Conservation (phyloP, 2,113 vertebrate genomes). For the Rhinichthys klamathensis region DNA sequence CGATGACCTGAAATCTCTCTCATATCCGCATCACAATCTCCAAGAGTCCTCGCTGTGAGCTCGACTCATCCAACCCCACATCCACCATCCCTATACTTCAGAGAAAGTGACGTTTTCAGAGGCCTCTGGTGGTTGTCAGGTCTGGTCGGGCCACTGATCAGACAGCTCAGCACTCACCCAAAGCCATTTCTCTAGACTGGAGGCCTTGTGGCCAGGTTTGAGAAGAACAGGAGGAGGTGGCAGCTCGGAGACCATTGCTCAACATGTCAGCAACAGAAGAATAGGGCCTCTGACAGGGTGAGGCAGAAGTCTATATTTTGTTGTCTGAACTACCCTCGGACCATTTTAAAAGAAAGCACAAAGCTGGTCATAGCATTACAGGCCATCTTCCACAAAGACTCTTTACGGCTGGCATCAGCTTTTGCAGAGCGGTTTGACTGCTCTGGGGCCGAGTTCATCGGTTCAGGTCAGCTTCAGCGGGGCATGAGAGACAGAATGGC, state of each 20-base stretch:
- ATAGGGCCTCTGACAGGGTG: slow-evolving; percentile 22
- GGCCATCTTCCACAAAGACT: slow-evolving; percentile 10
- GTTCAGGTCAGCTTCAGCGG: slow-evolving; percentile 16
- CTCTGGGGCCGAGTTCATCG: slow-evolving; percentile 28
- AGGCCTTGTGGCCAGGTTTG: slow-evolving; percentile 35
- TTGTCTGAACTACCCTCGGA: background rate
- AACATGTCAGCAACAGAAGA: slow-evolving; percentile 32
- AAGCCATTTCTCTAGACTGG: background rate
- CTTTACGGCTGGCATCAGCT: slow-evolving; percentile 5
- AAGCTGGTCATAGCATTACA: slow-evolving; percentile 29
- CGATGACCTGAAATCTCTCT: slow-evolving; percentile 1
- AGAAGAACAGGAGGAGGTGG: slow-evolving; percentile 28
- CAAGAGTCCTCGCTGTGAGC: background rate
- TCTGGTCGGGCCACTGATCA: slow-evolving; percentile 46
- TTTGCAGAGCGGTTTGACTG: slow-evolving; percentile 21
- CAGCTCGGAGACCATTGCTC: slow-evolving; percentile 38
- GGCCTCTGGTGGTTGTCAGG: slow-evolving; percentile 44
- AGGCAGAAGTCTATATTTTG: slow-evolving; percentile 17
- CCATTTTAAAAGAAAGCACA: slow-evolving; percentile 35
- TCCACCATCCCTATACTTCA: slow-evolving; percentile 9
- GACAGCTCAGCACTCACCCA: slow-evolving; percentile 40
- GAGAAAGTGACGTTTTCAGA: slow-evolving; percentile 41
- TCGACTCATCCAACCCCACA: background rate
- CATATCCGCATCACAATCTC: slow-evolving; percentile 24
- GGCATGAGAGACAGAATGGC: slow-evolving; percentile 45